Conservation (phyloP, 1,140 invertebrate species). For the Philopotamus ludificatus region DNA sequence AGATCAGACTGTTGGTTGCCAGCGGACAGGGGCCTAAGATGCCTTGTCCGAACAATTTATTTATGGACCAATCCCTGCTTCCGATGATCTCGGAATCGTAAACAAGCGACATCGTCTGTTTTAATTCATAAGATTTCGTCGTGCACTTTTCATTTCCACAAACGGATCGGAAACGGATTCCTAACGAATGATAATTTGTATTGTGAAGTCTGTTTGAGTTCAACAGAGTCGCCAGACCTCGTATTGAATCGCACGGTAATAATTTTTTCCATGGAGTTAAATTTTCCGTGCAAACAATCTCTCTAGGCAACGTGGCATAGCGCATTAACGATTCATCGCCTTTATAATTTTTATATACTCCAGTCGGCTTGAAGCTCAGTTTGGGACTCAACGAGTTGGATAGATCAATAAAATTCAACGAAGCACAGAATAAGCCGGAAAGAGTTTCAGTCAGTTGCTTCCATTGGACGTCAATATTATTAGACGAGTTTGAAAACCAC, state of each 20-base stretch:
- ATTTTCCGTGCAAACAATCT: constrained; percentile 98
- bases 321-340: constrained; percentile 63
- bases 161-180: constrained; percentile 78
- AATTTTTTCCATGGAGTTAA: constrained; percentile 97
- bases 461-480: constrained; percentile 79
- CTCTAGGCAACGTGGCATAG: constrained; percentile 87
- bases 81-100: constrained; percentile 74
- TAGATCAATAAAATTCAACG: constrained; percentile 92
- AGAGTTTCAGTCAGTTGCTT: constrained; percentile 83
- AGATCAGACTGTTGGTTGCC: constrained; percentile 74
- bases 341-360: constrained; percentile 58
- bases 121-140: constrained; percentile 70
- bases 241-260: constrained; percentile 85
- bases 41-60: constrained; percentile 82
- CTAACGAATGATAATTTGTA: constrained; percentile 90
- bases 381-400: constrained; percentile 83
- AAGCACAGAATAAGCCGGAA: constrained; percentile 92
- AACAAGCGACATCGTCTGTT: constrained; percentile 81
- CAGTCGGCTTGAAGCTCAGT: constrained; percentile 77
- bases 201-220: constrained; percentile 90
- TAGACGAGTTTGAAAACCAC: constrained; percentile 72
- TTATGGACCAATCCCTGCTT: constrained; percentile 78
- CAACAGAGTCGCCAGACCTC: constrained; percentile 83
- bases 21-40: constrained; percentile 77
- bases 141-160: constrained; percentile 68